phyloP scores from a whole-genome alignment of 1,140 invertebrate genomes.

The Solen grandis region DNA sequence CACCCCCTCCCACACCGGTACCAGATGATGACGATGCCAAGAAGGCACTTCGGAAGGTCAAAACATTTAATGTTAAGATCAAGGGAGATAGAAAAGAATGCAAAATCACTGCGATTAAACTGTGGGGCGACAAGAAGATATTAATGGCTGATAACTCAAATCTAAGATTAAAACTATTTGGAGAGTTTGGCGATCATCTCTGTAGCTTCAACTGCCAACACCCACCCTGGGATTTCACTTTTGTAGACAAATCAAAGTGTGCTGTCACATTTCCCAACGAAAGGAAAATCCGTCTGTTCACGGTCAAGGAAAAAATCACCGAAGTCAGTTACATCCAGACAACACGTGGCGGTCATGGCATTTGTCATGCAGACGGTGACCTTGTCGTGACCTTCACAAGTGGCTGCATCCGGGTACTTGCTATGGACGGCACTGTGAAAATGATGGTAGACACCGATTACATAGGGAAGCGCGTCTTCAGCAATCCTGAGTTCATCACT shows the following conservation, averaged over 20 bases:
- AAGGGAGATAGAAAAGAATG: slow-evolving; percentile 50
- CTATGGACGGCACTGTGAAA: slow-evolving; percentile 42
- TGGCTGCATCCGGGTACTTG: slow-evolving; percentile 39
- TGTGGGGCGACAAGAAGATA: slow-evolving; percentile 46
- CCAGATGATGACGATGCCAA: slow-evolving; percentile 41
- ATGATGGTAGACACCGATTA: slow-evolving; percentile 51
- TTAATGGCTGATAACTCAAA: slow-evolving; percentile 47
- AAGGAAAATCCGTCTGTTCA: slow-evolving; percentile 47
- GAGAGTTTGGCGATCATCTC: slow-evolving; percentile 32
- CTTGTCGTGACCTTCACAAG: slow-evolving; percentile 36
- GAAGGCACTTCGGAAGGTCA: slow-evolving; percentile 33
- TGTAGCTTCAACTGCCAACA: slow-evolving; percentile 8
- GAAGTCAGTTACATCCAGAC: slow-evolving; percentile 20
- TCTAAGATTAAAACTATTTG: slow-evolving; percentile 39
- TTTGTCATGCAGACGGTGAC: slow-evolving; percentile 39
- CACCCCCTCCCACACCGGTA: slow-evolving; percentile 43
- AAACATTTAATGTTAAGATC: slow-evolving; percentile 45
- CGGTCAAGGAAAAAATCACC: slow-evolving; percentile 28
- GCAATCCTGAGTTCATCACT: slow-evolving; percentile 47
- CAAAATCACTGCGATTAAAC: slow-evolving; percentile 46
- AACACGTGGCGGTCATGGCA: slow-evolving; percentile 21
- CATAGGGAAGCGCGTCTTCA: slow-evolving; percentile 51
- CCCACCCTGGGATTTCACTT: slow-evolving; percentile 53
- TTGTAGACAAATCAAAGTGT: slow-evolving; percentile 50
- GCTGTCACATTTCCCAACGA: slow-evolving; percentile 49